phyloP scores from a whole-genome alignment of 2,113 vertebrate genomes.

The Ameiurus melas region DNA sequence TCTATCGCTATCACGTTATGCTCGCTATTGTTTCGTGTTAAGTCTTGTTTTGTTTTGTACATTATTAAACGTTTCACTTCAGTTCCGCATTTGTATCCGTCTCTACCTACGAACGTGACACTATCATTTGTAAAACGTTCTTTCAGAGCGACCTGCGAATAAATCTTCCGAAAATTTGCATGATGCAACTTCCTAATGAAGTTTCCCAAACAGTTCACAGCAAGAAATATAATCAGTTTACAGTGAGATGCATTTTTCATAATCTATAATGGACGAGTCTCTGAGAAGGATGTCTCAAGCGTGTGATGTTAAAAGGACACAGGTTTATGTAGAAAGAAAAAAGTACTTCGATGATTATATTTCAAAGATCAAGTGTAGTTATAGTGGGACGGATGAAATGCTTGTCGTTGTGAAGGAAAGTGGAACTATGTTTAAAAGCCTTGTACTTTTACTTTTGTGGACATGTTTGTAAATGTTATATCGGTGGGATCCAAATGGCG shows the following conservation, averaged over 20 bases:
- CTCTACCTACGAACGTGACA: too few relatives aligned
- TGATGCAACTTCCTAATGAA: too few relatives aligned
- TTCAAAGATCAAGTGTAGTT: not conserved
- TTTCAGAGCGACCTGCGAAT: too few relatives aligned
- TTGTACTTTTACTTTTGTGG: not conserved
- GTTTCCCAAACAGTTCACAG: too few relatives aligned
- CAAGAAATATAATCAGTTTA: not conserved
- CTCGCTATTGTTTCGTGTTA: too few relatives aligned
- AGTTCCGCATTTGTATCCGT: too few relatives aligned
- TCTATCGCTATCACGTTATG: too few relatives aligned
- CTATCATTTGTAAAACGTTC: too few relatives aligned
- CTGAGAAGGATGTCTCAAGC: not conserved
- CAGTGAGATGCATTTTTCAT: not conserved
- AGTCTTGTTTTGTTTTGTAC: too few relatives aligned
- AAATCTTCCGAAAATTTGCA: too few relatives aligned
- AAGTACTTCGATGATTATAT: not conserved
- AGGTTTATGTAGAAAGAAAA: not conserved
- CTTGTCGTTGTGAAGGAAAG: not conserved
- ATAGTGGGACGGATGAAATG: not conserved
- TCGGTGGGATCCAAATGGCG: not conserved
- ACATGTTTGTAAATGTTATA: not conserved
- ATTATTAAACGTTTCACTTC: too few relatives aligned
- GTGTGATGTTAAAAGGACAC: not conserved
- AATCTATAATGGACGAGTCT: too few relatives aligned
- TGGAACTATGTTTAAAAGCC: not conserved